A percentile compares a stretch with the other conserved stretches of the same genome.
These are phyloP conservation scores for Macaria liturata DNA, from an alignment of 2,888 invertebrate genomes.

Conservation along the genomic window DNA sequence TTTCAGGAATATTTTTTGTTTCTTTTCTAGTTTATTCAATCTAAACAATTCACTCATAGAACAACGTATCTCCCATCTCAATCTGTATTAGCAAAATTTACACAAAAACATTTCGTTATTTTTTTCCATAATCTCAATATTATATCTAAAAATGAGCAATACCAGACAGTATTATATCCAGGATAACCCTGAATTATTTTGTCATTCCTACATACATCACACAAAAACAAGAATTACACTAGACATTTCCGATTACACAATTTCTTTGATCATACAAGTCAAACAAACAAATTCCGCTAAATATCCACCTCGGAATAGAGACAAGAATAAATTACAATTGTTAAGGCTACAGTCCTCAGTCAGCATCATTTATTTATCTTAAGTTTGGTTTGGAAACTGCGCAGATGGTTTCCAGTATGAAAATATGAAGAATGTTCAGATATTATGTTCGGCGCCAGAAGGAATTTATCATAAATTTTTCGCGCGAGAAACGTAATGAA, in stretches of 20 bases:
- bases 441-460: constrained; percentile 6
- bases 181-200: too few relatives aligned
- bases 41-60: too few relatives aligned
- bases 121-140: too few relatives aligned
- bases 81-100: too few relatives aligned
- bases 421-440: constrained; percentile 9
- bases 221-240: too few relatives aligned
- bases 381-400: constrained; percentile 15
- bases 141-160: too few relatives aligned
- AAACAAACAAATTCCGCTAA: constrained; percentile 5
- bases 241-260: background rate
- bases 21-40: too few relatives aligned
- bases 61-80: too few relatives aligned
- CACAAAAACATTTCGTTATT: too few relatives aligned
- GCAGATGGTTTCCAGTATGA: constrained; percentile 15
- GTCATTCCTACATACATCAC: too few relatives aligned
- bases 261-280: background rate
- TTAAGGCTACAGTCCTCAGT: constrained; percentile 17
- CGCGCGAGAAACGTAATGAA: background rate
- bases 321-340: constrained; percentile 12
- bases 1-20: too few relatives aligned
- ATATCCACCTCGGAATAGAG: constrained; percentile 8
- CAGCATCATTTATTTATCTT: constrained; percentile 18
- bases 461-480: background rate
- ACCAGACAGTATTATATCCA: too few relatives aligned